Evolutionary conservation across 2,888 invertebrate species (phyloP), one percentile per base, ranked within the genome.

Genomic region (Ashinkailepas kermadecensis): DNA sequence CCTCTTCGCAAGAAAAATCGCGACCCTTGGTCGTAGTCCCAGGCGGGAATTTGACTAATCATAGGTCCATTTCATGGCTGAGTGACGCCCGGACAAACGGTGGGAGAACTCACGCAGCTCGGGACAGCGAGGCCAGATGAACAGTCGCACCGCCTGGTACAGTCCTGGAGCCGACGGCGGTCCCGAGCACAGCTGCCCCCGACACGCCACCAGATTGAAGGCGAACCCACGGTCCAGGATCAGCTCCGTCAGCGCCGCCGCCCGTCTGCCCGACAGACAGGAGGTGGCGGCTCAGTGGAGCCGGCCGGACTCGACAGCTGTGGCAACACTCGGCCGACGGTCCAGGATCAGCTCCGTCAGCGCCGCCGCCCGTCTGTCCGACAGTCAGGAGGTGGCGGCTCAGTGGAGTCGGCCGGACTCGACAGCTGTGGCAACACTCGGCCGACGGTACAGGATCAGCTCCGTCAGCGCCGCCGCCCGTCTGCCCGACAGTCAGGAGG

Each of bases 261-360:
- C 70, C 15, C 70, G 70, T 7, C 70, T 70, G 70, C 12, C 62
- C 39, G 39, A 39, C 39, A 39, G 39, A 39, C 39, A 39, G 39
- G 39, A 39, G 39, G 39, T 39, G 39, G 39, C 39, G 39, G 39
- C 39, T 39, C 39, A 39, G 39, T 4, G 39, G 39, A 39, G 2
- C 39, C 39, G 39, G 39, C 39, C 39, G 39, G 39, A 39, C 39
- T 39, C 39, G 39, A 39, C 2, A 39, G 39, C 39, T 39, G 39
- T 39, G 39, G 4, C 39, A 4, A 39, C n/a, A n/a, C n/a, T n/a
- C n/a, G n/a, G n/a, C n/a, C n/a, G n/a, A n/a, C 15, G 23, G 70
- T 70, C 70, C 70, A 70, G 70, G 23, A 70, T 70, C 39, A 70
- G 70, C 39, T 70, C 70, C 6, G 70, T 7, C 70, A 70, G 70